Base-by-base conservation (phyloP, 64 coral and sea anemone genomes). In the Pocillopora verrucosa region DNA sequence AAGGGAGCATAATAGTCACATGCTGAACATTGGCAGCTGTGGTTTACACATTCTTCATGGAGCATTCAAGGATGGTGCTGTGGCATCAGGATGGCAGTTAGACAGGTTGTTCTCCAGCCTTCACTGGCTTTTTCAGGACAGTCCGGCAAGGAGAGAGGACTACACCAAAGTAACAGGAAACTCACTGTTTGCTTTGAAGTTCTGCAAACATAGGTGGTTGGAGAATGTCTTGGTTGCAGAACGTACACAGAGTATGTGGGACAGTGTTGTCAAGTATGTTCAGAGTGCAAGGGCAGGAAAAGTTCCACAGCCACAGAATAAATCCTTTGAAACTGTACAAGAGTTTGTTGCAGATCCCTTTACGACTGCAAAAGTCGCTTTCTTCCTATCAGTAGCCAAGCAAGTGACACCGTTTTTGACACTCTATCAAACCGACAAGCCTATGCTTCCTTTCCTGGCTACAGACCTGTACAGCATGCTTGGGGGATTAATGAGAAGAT, bases 351-450 rank as follows among this genome's bases (percentile, higher is more conserved):
- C 89, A 82, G 92, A 89, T 76, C 73, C 38, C 17, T 76, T 86
- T 45, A 86, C 84, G 16, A 87, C 45, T 86, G 77, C 86, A 56
- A 90, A 94, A 76, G 78, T 94, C 24, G 72, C 36, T 51, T 86
- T 90, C 81, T 94, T 75, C 74, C 74, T 90, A 73, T 94, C 87
- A 74, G 58, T 94, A 88, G 81, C 87, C 61, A 78, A 61, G 16
- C 88, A 94, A 59, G 75, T 87, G 65, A 74, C 65, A 72, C 82
- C 88, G 56, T 90, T 94, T 90, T 80, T 94, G 63, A 76, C 92
- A 80, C n/a, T 82, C 70, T 94, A 90, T 87, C 92, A 94, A 87
- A 90, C 73, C 34, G 92, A 94, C 74, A 94, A 94, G 62, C 92
- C 81, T 45, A 77, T 94, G 64, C 70, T 89, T 77, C 74, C 67